Evolutionary conservation across 1,140 invertebrate species (phyloP).

Genomic region (Andricus grossulariae): DNA sequence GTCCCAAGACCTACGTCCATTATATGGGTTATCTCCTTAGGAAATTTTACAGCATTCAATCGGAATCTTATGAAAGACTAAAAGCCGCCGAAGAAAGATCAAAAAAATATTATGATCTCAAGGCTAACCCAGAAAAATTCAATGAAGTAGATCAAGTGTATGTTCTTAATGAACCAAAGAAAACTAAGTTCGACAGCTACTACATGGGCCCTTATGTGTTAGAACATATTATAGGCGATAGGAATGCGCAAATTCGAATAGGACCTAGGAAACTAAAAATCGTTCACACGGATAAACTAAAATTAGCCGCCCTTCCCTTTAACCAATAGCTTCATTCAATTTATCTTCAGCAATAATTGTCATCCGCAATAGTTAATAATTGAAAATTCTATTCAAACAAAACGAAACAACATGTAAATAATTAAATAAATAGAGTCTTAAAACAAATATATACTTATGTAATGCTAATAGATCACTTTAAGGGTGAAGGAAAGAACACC

Average conservation of each 20-base stretch:
- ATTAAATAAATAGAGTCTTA: too few relatives aligned
- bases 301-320: not conserved
- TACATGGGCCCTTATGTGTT: conserved; percentile 6
- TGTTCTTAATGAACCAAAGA: conserved; percentile 31
- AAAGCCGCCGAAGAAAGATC: conserved; percentile 10
- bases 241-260: not conserved
- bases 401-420: too few relatives aligned
- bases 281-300: not conserved
- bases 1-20: not conserved
- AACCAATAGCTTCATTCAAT: not conserved
- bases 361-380: too few relatives aligned
- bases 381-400: too few relatives aligned
- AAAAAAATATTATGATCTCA: not conserved
- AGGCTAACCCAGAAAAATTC: conserved; percentile 12
- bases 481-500: too few relatives aligned
- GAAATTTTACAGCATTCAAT: not conserved
- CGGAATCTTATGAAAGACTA: conserved; percentile 3
- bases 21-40: not conserved
- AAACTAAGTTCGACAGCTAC: not conserved
- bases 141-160: conserved; percentile 9
- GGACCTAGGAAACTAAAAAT: not conserved
- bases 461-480: too few relatives aligned
- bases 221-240: not conserved
- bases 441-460: too few relatives aligned
- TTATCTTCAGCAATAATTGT: too few relatives aligned